Conservation (phyloP, 2,797 vertebrate species). For the Anas acuta region DNA sequence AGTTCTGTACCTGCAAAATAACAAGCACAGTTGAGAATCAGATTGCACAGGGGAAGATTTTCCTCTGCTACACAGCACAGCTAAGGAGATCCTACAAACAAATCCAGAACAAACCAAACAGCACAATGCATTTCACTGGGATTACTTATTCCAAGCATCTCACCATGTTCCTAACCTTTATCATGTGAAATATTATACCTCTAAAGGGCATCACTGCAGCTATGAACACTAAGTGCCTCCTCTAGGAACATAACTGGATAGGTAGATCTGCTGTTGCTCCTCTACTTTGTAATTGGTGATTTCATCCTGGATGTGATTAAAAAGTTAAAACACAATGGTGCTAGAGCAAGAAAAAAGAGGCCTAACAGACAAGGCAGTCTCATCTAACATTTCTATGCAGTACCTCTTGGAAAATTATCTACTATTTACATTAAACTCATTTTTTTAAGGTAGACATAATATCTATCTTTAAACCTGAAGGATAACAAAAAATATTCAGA, state of each 20-base stretch:
- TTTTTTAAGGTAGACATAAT: background rate
- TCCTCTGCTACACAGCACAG: background rate
- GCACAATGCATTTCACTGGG: background rate
- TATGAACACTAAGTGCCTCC: background rate
- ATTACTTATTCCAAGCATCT: background rate
- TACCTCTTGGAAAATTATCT: background rate
- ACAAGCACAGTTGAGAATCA: background rate
- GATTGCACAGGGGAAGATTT: background rate
- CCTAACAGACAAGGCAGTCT: background rate
- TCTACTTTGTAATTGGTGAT: background rate
- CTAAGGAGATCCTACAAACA: background rate
- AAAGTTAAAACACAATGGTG: background rate
- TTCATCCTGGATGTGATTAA: background rate
- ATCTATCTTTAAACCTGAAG: background rate
- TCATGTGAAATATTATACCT: background rate
- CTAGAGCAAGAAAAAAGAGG: background rate
- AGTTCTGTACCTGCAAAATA: slow-evolving; percentile 75
- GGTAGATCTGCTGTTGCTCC: background rate
- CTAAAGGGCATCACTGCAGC: background rate
- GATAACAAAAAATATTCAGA: background rate
- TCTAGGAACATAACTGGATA: background rate
- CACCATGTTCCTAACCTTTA: background rate
- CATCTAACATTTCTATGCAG: background rate
- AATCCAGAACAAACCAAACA: background rate
- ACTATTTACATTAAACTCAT: background rate